A percentile compares a stretch with the other conserved stretches of the same genome.
Evolutionary conservation across 2,888 invertebrate genomes (phyloP).

Genomic region (Synanthedon andrenaeformis): DNA sequence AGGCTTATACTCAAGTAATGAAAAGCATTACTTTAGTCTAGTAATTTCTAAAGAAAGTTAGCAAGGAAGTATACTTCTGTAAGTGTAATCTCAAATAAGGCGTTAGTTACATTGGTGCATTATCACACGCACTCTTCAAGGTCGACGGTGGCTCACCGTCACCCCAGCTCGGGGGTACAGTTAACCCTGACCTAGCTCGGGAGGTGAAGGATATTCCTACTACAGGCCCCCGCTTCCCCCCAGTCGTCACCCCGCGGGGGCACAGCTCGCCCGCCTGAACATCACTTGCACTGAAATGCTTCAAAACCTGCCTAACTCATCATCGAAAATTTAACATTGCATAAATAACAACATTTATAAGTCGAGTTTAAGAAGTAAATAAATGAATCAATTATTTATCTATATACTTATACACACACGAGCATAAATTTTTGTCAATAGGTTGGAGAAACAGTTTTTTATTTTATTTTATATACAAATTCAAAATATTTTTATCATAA

Average conservation of each 20-base stretch:
- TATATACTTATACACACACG: no score
- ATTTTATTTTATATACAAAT: no score
- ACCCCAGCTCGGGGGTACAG: slow-evolving; percentile 56
- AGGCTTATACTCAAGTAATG: no score
- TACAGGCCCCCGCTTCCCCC: slow-evolving; percentile 45
- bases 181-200: slow-evolving; percentile 68
- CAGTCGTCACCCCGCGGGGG: slow-evolving; percentile 21
- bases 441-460: no score
- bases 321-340: slow-evolving; percentile 9
- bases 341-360: no score
- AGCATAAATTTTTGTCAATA: no score
- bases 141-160: slow-evolving; percentile 63
- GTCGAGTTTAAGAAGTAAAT: no score
- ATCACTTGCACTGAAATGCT: slow-evolving; percentile 52
- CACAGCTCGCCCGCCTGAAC: slow-evolving; percentile 28
- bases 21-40: no score
- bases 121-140: slow-evolving; percentile 32
- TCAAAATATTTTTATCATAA: no score
- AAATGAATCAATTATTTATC: no score
- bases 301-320: slow-evolving; percentile 45
- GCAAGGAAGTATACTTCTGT: no score
- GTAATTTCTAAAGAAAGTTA: no score
- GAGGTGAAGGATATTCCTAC: slow-evolving; percentile 67
- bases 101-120: slow-evolving; percentile 21
- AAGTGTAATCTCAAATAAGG: neutral